phyloP scores from a whole-genome alignment of 2,797 vertebrate species.

The Lagodon rhomboides region DNA sequence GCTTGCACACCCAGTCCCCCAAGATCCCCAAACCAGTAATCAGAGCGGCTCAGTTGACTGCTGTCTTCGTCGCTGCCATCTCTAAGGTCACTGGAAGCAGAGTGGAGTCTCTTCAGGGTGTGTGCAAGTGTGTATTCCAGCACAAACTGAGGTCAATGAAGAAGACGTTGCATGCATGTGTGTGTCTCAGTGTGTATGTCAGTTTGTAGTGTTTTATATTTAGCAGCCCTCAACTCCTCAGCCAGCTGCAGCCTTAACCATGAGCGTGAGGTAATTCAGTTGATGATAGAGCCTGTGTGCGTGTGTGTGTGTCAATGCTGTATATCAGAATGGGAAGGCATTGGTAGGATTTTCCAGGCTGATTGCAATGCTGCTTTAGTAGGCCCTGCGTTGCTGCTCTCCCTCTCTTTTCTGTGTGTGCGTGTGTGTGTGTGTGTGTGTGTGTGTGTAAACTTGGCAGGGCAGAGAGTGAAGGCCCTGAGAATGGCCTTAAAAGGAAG shows the following conservation, averaged over 20 bases:
- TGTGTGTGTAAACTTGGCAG: constrained; percentile 77
- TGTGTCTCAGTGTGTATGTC: constrained; percentile 31
- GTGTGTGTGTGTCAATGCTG: constrained; percentile 27
- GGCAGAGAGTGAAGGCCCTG: constrained; percentile 57
- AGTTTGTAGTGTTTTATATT: constrained; percentile 70
- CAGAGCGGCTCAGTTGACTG: constrained; percentile 44
- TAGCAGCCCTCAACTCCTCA: constrained; percentile 64
- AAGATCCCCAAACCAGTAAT: constrained; percentile 67
- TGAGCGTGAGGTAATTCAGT: constrained; percentile 69
- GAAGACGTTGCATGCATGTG: constrained; percentile 34
- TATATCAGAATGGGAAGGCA: constrained; percentile 47
- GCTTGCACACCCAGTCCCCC: constrained; percentile 61
- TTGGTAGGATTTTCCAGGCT: constrained; percentile 59
- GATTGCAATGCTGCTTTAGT: constrained; percentile 62
- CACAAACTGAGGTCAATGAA: constrained; percentile 34
- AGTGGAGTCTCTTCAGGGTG: constrained; percentile 51
- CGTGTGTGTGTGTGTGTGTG: constrained; percentile 35
- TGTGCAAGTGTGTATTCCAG: constrained; percentile 58
- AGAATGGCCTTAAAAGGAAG: constrained; percentile 87
- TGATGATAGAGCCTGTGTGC: constrained; percentile 62
- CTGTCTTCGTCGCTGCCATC: constrained; percentile 37
- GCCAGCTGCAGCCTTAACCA: constrained; percentile 68
- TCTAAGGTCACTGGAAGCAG: constrained; percentile 52
- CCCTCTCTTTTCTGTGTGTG: constrained; percentile 7
- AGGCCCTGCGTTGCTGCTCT: constrained; percentile 57